Evolutionary conservation across 2,888 invertebrate genomes (phyloP).

Genomic region (Ypsolopha sequella): DNA sequence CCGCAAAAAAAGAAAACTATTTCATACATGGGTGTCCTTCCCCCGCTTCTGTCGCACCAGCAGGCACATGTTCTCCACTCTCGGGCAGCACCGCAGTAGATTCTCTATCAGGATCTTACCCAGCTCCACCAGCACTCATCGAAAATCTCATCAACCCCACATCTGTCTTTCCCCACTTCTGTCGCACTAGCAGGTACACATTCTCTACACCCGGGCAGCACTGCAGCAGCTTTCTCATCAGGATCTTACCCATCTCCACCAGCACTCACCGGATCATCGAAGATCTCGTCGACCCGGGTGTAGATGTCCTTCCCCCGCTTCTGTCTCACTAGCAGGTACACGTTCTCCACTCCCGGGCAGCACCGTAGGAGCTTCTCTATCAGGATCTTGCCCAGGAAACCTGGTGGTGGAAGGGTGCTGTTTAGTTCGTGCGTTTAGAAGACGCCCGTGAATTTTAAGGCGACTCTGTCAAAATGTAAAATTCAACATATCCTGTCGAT

Average conservation of each 20-base stretch:
- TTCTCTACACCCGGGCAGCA: slow-evolving; percentile 77
- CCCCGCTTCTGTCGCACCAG: slow-evolving; percentile 81
- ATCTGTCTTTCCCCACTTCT: slow-evolving; percentile 77
- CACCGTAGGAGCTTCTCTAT: slow-evolving; percentile 82
- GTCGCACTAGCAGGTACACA: slow-evolving; percentile 80
- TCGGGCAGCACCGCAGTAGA: slow-evolving; percentile 78
- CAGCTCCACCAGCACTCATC: slow-evolving; percentile 58
- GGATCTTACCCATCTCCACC: slow-evolving; percentile 74
- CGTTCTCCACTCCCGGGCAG: slow-evolving; percentile 75
- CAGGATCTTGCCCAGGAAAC: slow-evolving; percentile 75
- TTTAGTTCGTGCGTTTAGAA: no score
- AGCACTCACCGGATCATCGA: slow-evolving; percentile 73
- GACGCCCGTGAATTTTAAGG: no score
- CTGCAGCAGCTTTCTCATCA: slow-evolving; percentile 82
- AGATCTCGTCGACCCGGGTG: slow-evolving; percentile 75
- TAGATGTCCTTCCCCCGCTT: slow-evolving; percentile 78
- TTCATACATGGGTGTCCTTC: slow-evolving; percentile 73
- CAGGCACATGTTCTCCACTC: slow-evolving; percentile 76
- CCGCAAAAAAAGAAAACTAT: no score
- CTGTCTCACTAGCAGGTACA: slow-evolving; percentile 81
- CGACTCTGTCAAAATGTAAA: no score
- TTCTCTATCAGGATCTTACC: slow-evolving; percentile 84
- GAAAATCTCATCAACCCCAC: slow-evolving; percentile 77
- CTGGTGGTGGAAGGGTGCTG: slow-evolving; percentile 16
- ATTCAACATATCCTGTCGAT: no score